Evolutionary conservation across 64 coral and sea anemone genomes (phyloP), one percentile per base, ranked within the genome.

Genomic region (Montipora capricornis): DNA sequence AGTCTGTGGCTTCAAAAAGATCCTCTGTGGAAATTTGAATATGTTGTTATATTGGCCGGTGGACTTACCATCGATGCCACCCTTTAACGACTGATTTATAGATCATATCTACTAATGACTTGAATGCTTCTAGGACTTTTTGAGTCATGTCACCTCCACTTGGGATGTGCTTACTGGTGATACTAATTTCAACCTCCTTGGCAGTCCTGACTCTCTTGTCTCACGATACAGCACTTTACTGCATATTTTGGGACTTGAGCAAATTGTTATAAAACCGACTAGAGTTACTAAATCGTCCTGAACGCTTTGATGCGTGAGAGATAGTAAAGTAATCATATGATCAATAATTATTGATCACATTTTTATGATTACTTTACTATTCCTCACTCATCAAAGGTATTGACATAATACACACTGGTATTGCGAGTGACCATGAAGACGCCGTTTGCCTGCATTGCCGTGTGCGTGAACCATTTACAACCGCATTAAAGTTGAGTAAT

Each of bases 181-280:
- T 44, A 64, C 55, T 3, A 93, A 87, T 20, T 11, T 89, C 8
- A 55, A 80, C 67, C 20, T 94, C 1, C 8, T 75, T 5, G 1
- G 15, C 16, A 16, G 10, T 50, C 3, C 19, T 58, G 79, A 83
- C 12, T 51, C 44, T 74, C 22, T 76, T 76, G n/a, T 57, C 13
- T n/a, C 13, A 73, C 80, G 64, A 45, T 37, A 92, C 22, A 69
- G n/a, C 2, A 24, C 6, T 10, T 84, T 71, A 5, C 67, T 84
- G 17, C 37, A 83, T 15, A 74, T 92, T 19, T 92, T 92, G 57
- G 90, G 80, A 19, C 66, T 92, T 52, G 44, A 92, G 47, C 90
- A 84, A 74, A 73, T 84, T 6, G 47, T 92, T 5, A 92, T 67
- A 11, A 73, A 92, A 51, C 79, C 66, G 44, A 92, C 90, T 10